phyloP scores from a whole-genome alignment of 1,140 invertebrate genomes.

The Sinella curviseta region DNA sequence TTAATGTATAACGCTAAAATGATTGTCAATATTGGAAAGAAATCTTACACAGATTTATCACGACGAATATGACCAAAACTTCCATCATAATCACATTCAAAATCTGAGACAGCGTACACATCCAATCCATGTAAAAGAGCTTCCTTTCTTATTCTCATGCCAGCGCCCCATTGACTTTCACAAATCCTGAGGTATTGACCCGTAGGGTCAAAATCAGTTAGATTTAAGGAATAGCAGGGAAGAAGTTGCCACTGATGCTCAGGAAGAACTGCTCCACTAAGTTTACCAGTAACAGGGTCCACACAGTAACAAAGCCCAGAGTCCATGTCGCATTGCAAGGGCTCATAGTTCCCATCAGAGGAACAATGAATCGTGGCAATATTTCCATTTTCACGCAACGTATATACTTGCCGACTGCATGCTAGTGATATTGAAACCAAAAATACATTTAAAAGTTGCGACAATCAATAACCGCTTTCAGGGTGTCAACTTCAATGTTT shows the following conservation, averaged over 20 bases:
- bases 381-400: conserved; percentile 24
- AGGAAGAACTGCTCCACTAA: conserved; percentile 41
- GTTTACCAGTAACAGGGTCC: conserved; percentile 38
- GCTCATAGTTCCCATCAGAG: conserved; percentile 44
- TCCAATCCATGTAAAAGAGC: conserved; percentile 39
- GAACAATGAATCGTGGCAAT: conserved; percentile 46
- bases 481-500: no score
- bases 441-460: no score
- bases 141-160: conserved; percentile 32
- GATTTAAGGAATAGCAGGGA: conserved; percentile 35
- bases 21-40: no score
- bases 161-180: conserved; percentile 42
- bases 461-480: no score
- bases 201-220: background rate
- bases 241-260: conserved; percentile 43
- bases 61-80: conserved; percentile 62
- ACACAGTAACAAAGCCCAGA: conserved; percentile 49
- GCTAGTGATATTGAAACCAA: no score
- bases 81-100: conserved; percentile 59
- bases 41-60: conserved; percentile 59
- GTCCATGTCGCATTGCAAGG: conserved; percentile 47
- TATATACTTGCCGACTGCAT: conserved; percentile 40
- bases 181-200: conserved; percentile 42
- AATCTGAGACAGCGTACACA: conserved; percentile 49
- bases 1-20: background rate